These are phyloP conservation scores for Threskiornis aethiopicus DNA, from an alignment of 2,797 vertebrate genomes.

Conservation along the genomic window DNA sequence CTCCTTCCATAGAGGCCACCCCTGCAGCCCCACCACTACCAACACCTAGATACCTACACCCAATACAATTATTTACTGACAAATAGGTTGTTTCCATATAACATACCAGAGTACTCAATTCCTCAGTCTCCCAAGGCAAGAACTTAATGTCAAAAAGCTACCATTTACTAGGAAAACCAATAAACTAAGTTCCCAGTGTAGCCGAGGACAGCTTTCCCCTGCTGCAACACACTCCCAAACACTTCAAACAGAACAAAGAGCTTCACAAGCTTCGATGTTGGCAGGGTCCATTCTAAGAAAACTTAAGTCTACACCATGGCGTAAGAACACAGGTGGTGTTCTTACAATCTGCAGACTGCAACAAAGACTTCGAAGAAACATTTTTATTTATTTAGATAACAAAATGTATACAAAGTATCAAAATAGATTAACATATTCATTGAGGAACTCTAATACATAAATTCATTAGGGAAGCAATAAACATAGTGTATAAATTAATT, in stretches of 20 bases:
- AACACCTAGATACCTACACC: background rate
- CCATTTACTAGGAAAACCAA: background rate
- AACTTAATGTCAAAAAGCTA: background rate
- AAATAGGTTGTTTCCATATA: background rate
- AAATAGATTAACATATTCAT: background rate
- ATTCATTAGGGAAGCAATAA: constrained; percentile 31
- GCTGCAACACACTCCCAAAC: background rate
- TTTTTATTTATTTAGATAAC: background rate
- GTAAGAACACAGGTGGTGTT: background rate
- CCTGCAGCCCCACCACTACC: background rate
- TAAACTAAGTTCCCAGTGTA: background rate
- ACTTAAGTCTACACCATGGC: background rate
- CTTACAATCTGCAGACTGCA: background rate
- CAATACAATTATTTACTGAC: background rate
- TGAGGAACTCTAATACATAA: background rate
- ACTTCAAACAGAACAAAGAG: background rate
- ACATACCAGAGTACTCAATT: background rate
- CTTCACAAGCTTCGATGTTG: background rate
- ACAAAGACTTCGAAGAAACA: background rate
- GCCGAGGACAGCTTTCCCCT: background rate
- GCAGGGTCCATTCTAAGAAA: background rate
- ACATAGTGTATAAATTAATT: constrained; percentile 13
- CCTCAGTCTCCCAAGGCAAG: background rate
- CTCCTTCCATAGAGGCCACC: background rate
- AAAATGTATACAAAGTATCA: background rate